Base-by-base conservation (phyloP, 2,113 vertebrate genomes). In the Myiopsitta monachus region DNA sequence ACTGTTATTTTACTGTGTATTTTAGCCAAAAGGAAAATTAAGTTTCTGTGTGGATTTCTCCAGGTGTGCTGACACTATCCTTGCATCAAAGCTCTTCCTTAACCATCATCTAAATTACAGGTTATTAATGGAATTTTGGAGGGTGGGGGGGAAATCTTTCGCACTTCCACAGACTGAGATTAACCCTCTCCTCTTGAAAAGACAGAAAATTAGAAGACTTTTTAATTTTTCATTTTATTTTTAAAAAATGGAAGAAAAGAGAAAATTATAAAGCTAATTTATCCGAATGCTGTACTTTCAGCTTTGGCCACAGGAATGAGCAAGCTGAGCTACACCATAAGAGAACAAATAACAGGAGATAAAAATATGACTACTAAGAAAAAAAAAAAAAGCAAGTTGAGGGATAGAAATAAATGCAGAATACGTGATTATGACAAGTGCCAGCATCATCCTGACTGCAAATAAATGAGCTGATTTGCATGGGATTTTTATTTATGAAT, bases 401-500 rank as follows among this genome's bases (percentile, higher is more conserved):
- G 86, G 94, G 70, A 83, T 68, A 91, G 36, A 95, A 96, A 95
- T 96, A 96, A 95, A 97, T 43, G 72, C 81, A 54, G 57, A 89
- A 64, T 84, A 69, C 74, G 78, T 31, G 15, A 97, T 95, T 95
- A 93, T 81, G 92, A 92, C 89, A 96, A 92, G 73, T 39, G 57
- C 69, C 83, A 83, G 55, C 79, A 78, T 87, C 91, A 94, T 92
- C 66, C 83, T 89, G 84, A 91, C 64, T 70, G 86, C 70, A 83
- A 69, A 91, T 86, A 95, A 91, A 96, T 87, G 69, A 95, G 83
- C 49, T 88, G 84, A 95, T 93, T 90, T 92, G 84, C 91, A 94
- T 95, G 31, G 23, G 43, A 90, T 94, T 94, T 96, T 96, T 92
- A 96, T 91, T 97, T 95, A 97, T 97, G 88, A 95, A 96, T 97